Conservation (phyloP, 2,113 vertebrate genomes). For the Phaethon lepturus region DNA sequence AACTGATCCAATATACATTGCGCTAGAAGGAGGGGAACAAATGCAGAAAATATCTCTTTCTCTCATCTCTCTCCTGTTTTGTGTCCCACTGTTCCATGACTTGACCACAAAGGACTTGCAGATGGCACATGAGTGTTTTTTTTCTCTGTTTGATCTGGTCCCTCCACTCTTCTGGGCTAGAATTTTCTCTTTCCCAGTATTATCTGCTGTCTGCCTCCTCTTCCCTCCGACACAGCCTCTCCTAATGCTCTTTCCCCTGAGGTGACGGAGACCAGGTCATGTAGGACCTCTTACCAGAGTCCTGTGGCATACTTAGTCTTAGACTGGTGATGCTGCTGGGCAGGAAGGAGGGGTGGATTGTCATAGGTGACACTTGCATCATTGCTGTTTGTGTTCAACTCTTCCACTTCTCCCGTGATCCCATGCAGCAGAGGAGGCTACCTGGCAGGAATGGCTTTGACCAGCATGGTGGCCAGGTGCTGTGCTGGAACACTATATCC, state of each 20-base stretch:
- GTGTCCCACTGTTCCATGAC: conserved; percentile 48
- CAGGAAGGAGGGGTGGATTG: not conserved
- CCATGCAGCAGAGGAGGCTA: rapidly evolving
- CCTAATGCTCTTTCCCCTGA: not conserved
- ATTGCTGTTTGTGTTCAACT: not conserved
- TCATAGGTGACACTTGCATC: not conserved
- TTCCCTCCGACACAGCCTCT: not conserved
- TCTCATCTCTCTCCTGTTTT: conserved; percentile 27
- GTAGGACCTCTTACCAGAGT: not conserved
- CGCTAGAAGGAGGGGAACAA: conserved; percentile 49
- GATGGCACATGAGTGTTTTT: not conserved
- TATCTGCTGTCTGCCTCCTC: not conserved
- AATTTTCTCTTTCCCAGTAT: not conserved
- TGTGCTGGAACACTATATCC: not conserved
- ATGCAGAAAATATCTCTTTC: conserved; percentile 45
- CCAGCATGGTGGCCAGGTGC: not conserved
- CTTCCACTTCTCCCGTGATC: not conserved
- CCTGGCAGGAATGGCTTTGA: not conserved
- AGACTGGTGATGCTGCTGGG: not conserved
- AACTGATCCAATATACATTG: conserved; percentile 67
- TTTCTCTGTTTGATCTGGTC: not conserved
- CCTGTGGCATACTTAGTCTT: too few species aligned
- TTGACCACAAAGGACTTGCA: conserved; percentile 54
- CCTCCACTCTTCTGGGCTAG: not conserved
- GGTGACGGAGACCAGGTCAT: not conserved